Conservation (phyloP, 1,140 invertebrate genomes). For the Magallana gigas region DNA sequence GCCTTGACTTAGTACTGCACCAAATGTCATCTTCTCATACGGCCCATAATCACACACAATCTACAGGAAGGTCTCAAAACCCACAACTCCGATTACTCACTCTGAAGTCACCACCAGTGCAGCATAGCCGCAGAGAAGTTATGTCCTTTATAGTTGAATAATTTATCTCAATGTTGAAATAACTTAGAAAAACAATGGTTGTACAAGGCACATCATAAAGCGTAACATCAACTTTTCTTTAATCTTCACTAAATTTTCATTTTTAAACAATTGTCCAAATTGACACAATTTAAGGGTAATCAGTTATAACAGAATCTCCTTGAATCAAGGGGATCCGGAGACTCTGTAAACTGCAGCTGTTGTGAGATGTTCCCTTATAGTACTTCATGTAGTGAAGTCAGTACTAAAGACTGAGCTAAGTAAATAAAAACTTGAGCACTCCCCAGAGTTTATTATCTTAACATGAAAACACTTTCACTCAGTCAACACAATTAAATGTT, state of each 20-base stretch:
- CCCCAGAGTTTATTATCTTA: not conserved
- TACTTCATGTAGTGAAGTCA: not conserved
- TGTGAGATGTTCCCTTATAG: not conserved
- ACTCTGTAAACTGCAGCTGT: not conserved
- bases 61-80: conserved; percentile 18
- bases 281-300: no score
- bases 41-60: not conserved
- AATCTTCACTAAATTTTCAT: no score
- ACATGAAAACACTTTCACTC: not conserved
- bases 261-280: no score
- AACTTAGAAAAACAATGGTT: not conserved
- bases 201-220: no score
- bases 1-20: conserved; percentile 1
- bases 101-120: not conserved
- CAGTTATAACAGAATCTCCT: no score
- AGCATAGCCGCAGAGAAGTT: not conserved
- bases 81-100: not conserved
- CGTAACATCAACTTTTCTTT: no score
- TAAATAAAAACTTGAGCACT: not conserved
- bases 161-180: not conserved
- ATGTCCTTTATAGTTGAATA: not conserved
- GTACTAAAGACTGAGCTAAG: not conserved
- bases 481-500: conserved; percentile 14
- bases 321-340: no score
- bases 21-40: not conserved